Conservation (phyloP, 2,888 invertebrate genomes). For the Plebejus anna region DNA sequence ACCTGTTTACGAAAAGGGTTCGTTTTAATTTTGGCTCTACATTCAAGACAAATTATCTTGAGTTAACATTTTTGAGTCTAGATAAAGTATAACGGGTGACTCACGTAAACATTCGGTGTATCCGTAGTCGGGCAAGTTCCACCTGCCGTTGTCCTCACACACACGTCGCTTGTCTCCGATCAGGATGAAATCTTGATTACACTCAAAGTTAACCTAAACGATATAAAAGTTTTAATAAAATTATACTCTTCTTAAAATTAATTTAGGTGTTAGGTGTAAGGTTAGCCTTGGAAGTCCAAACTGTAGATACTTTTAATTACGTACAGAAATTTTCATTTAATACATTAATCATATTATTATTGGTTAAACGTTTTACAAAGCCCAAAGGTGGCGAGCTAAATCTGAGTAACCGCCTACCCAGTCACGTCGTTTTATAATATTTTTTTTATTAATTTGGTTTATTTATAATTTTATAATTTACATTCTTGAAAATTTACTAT, state of each 20-base stretch:
- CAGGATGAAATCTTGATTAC: constrained; percentile 92
- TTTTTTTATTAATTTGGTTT: no score
- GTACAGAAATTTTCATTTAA: not conserved
- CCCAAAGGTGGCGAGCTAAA: no score
- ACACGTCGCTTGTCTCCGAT: constrained; percentile 91
- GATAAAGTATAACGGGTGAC: constrained; percentile 57
- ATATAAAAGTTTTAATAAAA: constrained; percentile 18
- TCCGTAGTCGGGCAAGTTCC: constrained; percentile 92
- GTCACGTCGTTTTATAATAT: not conserved
- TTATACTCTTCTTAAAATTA: not conserved
- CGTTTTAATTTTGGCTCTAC: not conserved
- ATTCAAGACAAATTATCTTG: not conserved
- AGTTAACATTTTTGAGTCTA: not conserved
- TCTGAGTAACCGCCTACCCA: no score
- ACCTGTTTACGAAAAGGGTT: constrained; percentile 67
- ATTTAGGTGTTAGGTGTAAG: not conserved
- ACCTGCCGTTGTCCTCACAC: constrained; percentile 88
- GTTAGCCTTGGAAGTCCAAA: no score
- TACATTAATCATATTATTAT: no score
- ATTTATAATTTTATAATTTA: no score
- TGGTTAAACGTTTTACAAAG: no score
- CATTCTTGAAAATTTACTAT: no score
- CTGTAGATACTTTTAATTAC: no score
- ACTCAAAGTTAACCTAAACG: constrained; percentile 89
- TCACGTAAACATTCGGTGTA: constrained; percentile 95